These are phyloP conservation scores for Natator depressus DNA, from an alignment of 2,113 vertebrate species.

Conservation along the genomic window DNA sequence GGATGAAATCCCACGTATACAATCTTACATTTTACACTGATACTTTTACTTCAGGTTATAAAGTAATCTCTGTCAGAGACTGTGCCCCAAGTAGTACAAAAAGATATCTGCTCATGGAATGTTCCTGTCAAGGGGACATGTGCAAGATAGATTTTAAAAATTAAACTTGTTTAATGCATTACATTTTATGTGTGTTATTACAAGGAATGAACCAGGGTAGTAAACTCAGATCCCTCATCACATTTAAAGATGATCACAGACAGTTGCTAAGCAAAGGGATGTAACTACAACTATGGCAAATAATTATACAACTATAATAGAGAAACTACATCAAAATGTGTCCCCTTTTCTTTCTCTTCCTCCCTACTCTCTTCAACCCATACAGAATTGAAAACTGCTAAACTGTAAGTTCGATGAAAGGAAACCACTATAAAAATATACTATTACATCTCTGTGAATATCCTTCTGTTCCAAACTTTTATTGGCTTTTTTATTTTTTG, in stretches of 20 bases:
- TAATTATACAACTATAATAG: neutral
- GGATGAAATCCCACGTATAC: slow-evolving; percentile 47
- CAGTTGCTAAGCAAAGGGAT: neutral
- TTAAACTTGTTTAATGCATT: slow-evolving; percentile 44
- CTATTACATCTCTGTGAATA: neutral
- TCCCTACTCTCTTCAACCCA: slow-evolving; percentile 1
- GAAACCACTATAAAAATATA: slow-evolving; percentile 19
- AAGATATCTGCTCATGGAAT: slow-evolving; percentile 26
- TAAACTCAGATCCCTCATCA: neutral
- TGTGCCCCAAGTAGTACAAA: neutral
- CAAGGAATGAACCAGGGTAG: neutral
- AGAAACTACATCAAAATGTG: neutral
- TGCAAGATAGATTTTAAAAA: slow-evolving; percentile 45
- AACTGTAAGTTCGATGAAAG: slow-evolving; percentile 48
- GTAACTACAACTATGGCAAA: neutral
- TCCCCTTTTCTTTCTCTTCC: neutral
- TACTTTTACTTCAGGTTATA: slow-evolving; percentile 44
- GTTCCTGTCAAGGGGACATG: neutral
- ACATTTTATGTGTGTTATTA: neutral
- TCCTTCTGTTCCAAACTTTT: slow-evolving; percentile 9
- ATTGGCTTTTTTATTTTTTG: slow-evolving; percentile 19
- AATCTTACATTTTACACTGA: slow-evolving; percentile 33
- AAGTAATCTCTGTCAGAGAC: neutral
- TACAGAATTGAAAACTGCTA: slow-evolving; percentile 41
- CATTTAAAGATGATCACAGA: neutral